Conservation (phyloP, 1,140 invertebrate genomes). For the Hetaerina americana region DNA sequence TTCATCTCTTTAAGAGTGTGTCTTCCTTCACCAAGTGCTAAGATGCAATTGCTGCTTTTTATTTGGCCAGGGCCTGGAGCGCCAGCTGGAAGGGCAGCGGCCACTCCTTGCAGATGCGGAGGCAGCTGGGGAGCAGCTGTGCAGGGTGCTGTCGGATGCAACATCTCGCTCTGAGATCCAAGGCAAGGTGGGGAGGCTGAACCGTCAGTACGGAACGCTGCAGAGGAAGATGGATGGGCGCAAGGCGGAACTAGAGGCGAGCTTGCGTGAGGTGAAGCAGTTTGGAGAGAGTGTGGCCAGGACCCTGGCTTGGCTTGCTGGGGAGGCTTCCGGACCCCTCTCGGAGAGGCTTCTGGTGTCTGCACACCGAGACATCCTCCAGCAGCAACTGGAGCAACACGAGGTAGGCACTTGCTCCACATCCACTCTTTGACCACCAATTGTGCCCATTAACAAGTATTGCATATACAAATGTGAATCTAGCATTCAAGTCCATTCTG, state of each 20-base stretch:
- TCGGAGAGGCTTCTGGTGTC: constrained; percentile 69
- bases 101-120: constrained; percentile 77
- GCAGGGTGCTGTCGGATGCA: constrained; percentile 79
- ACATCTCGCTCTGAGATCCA: constrained; percentile 82
- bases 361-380: constrained; percentile 66
- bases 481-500: not conserved
- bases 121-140: constrained; percentile 69
- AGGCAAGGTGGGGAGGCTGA: constrained; percentile 67
- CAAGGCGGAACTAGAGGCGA: constrained; percentile 81
- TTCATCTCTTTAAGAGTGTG: constrained; percentile 2
- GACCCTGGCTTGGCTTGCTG: constrained; percentile 75
- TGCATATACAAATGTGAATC: too few species aligned
- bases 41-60: constrained; percentile 7
- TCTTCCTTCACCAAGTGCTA: too few species aligned
- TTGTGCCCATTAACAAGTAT: not conserved
- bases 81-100: constrained; percentile 74
- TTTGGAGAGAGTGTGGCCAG: constrained; percentile 74
- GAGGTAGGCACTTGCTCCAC: constrained; percentile 35
- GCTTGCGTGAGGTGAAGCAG: constrained; percentile 67
- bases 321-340: constrained; percentile 53
- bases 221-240: constrained; percentile 79
- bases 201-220: constrained; percentile 68
- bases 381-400: constrained; percentile 75
- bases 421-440: not conserved
- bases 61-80: constrained; percentile 58